Base-by-base conservation (phyloP, 1,140 invertebrate genomes). In the Papilio xuthus region DNA sequence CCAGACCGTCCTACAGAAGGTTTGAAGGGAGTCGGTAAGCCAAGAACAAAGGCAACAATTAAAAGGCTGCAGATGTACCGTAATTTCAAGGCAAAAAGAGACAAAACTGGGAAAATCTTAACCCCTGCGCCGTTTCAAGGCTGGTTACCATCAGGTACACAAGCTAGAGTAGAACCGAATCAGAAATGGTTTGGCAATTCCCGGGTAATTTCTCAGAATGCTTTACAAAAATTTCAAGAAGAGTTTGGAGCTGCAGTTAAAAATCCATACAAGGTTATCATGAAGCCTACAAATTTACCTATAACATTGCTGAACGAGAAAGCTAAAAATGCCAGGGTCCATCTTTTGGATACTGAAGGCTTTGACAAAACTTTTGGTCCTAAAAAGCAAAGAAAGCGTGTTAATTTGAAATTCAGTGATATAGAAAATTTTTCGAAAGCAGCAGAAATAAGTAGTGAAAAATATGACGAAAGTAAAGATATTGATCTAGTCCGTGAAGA, bases 181-280 rank as follows among this genome's bases (percentile, higher is more conserved):
- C 97, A 98, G 87, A 98, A 98, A 92, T 99, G 99, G 99, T 99
- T 99, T 94, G 98, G 98, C 82, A 98, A 98, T 87, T 97, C 97
- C 0, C 95, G 97, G 80, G 97, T 98, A 0, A 98, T 99, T 84
- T 97, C 98, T 0, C 99, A 99, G 94, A 96, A 96, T 88, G 97
- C 98, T 6, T 93, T 99, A 37, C 99, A 99, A 94, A 98, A 98
- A 86, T 99, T 99, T 91, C 98, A 99, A 94, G 97, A 97, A 74
- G 98, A 99, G 94, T 96, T 99, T 86, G 98, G 98, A 44, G 97
- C 98, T 86, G 99, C 97, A 37, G 95, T 99, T 63, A 98, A 97
- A 87, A 98, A 99, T 94, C 99, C 99, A 0, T 99, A 99, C 91
- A 97, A 99, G 93, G 97, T 99, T 32, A 96, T 99, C 7, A 99